Evolutionary conservation across 2,888 invertebrate species (phyloP).

Genomic region (Phasia obesa): DNA sequence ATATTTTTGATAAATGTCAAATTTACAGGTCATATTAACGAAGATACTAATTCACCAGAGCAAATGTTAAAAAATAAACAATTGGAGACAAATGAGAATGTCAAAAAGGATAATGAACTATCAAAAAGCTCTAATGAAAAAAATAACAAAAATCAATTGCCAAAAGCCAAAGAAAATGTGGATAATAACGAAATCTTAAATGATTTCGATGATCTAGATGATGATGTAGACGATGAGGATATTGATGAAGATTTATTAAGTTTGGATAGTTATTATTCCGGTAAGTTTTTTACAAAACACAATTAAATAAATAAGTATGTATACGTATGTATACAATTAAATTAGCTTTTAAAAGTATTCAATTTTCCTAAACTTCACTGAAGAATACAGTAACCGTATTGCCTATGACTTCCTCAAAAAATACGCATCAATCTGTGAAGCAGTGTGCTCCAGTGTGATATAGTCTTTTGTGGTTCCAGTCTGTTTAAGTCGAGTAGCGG

Average conservation of each 20-base stretch:
- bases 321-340: no score
- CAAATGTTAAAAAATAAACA: slow-evolving; percentile 15
- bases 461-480: no score
- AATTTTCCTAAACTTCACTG: no score
- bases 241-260: slow-evolving; percentile 81
- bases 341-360: no score
- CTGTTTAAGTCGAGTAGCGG: no score
- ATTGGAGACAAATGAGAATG: not conserved
- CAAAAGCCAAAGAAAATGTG: not conserved
- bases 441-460: no score
- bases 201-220: slow-evolving; percentile 68
- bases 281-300: slow-evolving; percentile 74
- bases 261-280: slow-evolving; percentile 82
- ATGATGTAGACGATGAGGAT: slow-evolving; percentile 74
- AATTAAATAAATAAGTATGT: no score
- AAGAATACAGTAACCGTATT: no score
- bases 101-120: not conserved
- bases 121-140: not conserved
- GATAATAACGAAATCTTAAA: slow-evolving; percentile 66
- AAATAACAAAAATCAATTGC: not conserved
- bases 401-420: no score
- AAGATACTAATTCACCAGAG: not conserved
- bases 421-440: no score
- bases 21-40: slow-evolving; percentile 35
- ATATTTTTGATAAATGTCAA: not conserved